A percentile compares a stretch with the other conserved stretches of the same genome.
Conservation (phyloP, 2,113 vertebrate genomes). For the Toxostoma redivivum region DNA sequence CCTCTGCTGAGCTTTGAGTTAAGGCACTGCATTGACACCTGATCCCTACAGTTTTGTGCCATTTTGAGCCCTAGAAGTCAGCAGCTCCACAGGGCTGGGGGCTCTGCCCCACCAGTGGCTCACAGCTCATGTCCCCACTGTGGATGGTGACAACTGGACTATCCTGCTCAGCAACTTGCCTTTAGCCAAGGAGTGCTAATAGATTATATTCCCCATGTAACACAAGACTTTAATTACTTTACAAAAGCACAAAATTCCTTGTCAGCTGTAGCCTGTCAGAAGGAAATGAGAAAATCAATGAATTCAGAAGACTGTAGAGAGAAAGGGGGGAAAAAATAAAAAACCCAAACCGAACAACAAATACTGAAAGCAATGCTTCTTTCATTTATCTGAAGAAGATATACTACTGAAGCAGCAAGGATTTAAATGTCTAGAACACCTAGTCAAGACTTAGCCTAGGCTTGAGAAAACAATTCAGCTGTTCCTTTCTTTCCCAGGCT, state of each 20-base stretch:
- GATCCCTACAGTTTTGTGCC: neutral
- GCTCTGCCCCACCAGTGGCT: neutral
- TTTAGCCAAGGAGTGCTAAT: neutral
- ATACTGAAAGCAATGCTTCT: neutral
- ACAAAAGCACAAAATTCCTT: constrained; percentile 4
- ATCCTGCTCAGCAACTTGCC: neutral
- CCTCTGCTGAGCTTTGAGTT: neutral
- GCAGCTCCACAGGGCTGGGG: neutral
- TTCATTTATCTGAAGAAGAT: neutral
- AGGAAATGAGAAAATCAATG: constrained; percentile 50
- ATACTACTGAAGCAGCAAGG: neutral
- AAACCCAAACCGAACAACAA: neutral
- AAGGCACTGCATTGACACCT: neutral
- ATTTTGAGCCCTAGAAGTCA: neutral
- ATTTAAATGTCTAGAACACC: neutral
- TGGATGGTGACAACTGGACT: neutral
- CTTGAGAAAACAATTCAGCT: neutral
- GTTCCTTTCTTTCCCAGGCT: neutral
- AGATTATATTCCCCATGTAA: neutral
- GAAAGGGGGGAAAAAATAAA: neutral
- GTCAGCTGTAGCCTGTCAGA: neutral
- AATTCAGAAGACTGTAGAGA: neutral
- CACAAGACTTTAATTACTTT: constrained; percentile 36
- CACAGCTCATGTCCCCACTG: neutral
- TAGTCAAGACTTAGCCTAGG: neutral